phyloP scores from a whole-genome alignment of 2,888 invertebrate species.

The Ganaspis brasiliensis region DNA sequence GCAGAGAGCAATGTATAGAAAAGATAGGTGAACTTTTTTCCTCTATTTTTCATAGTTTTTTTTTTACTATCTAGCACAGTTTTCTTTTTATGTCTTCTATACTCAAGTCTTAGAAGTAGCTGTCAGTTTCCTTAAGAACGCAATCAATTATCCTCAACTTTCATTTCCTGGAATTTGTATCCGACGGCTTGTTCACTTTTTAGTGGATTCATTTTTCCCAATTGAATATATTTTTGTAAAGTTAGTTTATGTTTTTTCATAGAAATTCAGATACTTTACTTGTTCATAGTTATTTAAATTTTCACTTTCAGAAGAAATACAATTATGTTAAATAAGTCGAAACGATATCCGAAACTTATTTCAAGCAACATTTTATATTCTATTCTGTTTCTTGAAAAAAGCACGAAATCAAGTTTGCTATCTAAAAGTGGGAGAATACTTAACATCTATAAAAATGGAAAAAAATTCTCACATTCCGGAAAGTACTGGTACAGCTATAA shows the following conservation, averaged over 20 bases:
- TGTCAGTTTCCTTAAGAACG: conserved; percentile 19
- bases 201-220: not conserved
- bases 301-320: not conserved
- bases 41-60: conserved; percentile 6
- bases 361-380: not conserved
- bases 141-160: conserved; percentile 31
- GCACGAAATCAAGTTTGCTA: not conserved
- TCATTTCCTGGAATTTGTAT: conserved; percentile 21
- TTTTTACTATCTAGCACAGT: conserved; percentile 10
- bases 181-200: conserved; percentile 8
- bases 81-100: not conserved
- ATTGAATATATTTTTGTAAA: not conserved
- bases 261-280: not conserved
- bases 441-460: not conserved
- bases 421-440: not conserved
- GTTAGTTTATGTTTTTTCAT: not conserved
- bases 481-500: not conserved
- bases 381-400: not conserved
- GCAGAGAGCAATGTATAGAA: not conserved
- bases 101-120: conserved; percentile 2
- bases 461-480: not conserved
- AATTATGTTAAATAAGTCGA: conserved; percentile 4
- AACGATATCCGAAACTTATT: not conserved
- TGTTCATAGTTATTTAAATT: not conserved
- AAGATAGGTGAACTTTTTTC: not conserved